phyloP scores from a whole-genome alignment of 2,888 invertebrate species.

The Lasioglossum malachurum region DNA sequence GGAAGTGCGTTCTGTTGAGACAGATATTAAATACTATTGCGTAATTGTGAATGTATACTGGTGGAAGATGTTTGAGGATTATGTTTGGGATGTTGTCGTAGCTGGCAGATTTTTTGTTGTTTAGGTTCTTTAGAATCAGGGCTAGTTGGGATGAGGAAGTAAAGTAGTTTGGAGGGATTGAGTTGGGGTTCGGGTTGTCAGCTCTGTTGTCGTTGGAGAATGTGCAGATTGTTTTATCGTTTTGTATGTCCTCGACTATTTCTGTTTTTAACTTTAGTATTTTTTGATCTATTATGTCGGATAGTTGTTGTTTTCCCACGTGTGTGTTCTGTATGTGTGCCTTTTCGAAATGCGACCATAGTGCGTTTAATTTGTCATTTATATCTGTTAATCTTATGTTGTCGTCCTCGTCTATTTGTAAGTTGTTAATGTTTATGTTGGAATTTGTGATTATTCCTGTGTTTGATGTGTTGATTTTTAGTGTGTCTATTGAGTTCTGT shows the following conservation, averaged over 20 bases:
- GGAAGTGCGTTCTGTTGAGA: no score
- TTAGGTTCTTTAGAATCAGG: not conserved
- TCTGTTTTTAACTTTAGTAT: not conserved
- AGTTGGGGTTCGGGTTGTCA: no score
- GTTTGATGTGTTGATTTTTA: not conserved
- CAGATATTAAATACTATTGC: no score
- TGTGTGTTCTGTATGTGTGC: not conserved
- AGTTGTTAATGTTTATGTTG: not conserved
- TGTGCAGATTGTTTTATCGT: no score
- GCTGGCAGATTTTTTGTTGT: conserved; percentile 31
- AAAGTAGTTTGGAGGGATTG: no score
- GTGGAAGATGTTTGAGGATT: not conserved
- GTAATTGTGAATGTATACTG: not conserved
- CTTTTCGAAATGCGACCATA: not conserved
- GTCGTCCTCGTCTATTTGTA: not conserved
- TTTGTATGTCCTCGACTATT: no score
- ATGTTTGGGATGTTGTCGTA: conserved; percentile 14
- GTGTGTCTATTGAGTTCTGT: not conserved
- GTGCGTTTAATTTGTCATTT: not conserved
- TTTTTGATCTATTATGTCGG: not conserved
- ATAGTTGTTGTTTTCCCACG: not conserved
- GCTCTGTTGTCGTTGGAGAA: no score
- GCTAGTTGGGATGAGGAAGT: no score
- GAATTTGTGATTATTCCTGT: not conserved
- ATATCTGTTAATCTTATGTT: not conserved